Evolutionary conservation across 1,140 invertebrate genomes (phyloP), one percentile per base, ranked within the genome.

Genomic region (Drosophila insularis): DNA sequence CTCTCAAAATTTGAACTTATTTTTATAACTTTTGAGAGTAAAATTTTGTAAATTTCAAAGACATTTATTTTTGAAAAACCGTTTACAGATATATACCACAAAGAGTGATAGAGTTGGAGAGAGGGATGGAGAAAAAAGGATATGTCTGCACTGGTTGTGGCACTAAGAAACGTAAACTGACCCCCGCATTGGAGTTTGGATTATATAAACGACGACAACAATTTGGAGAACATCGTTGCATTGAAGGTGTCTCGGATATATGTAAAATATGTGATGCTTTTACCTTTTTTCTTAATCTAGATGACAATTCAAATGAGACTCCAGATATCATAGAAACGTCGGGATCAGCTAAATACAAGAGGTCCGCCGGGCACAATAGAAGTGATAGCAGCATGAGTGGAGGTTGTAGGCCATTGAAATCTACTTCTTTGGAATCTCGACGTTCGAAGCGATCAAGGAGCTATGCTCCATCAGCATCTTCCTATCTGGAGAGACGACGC

Each of bases 231-330:
- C 43, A 50, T 1, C n/a, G 58, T 1, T 37, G 4, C n/a, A 4
- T 78, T 1, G 71, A 67, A 11, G 75, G 71, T 17, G 58, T 60
- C 2, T 74, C 71, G 6, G 71, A 74, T 39, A 46, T 58, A 40
- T 78, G 75, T 19, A 14, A 19, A 1, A 32, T 60, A 4, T 78
- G 76, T 10, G 13, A 40, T 1, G 61, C n/a, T 0, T 17, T 67
- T 13, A 46, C 58, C 0, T 78, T 78, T n/a, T 78, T 71, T 11
- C 35, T 68, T 1, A 65, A 37, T 10, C 17, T 35, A 8, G 23
- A 56, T 6, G 23, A 31, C 13, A 8, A 10, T 1, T 11, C 19
- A 5, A 35, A 8, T 4, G 50, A 58, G 21, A 1, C n/a, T 4
- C 46, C 7, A 17, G 17, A 17, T n/a, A 43, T 31, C 1, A 17